Base-by-base conservation (phyloP, 2,797 vertebrate genomes). In the Clarias laeviceps region DNA sequence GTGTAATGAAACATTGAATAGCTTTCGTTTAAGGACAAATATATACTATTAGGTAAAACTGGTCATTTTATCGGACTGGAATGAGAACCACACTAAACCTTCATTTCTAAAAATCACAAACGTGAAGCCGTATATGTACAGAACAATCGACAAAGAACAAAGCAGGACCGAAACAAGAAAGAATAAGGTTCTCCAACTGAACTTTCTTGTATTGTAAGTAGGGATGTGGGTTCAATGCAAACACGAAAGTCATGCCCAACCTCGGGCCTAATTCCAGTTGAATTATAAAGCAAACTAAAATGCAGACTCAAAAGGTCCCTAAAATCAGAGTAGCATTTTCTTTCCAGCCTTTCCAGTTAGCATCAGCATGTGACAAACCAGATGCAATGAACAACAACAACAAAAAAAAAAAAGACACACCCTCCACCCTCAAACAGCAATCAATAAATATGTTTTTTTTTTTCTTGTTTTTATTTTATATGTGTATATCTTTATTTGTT, bases 381-480 rank as follows among this genome's bases (percentile, higher is more conserved):
- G 70, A 29, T 32, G 90, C 86, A 91, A 84, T 85, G 90, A 90
- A 77, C 90, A 90, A 87, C 90, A 91, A 50, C 86, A 89, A 92
- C 87, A 90, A 91, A 91, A 32, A 68, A 59, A n/a, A 32, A 22
- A 17, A 20, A 37, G 22, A 65, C 70, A 72, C 64, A 77, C 65
- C 79, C 89, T 91, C 90, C 79, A 92, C 91, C 88, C 92, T 88
- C 92, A 91, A 92, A 93, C 90, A 87, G 78, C 90, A 89, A 92
- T 91, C 91, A 93, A 95, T 95, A 95, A 94, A 96, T 95, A 96
- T 90, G 93, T 91, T 90, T 90, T 89, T 76, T 72, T 72, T 45
- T 72, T 4, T 40, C 18, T 77, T 5, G 27, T 64, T 80, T 34
- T 92, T 92, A 85, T 87, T 91, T 91, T 93, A 87, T 92, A 90